Percentiles rank a stretch among this genome's conserved stretches.
Conservation (phyloP, 2,797 vertebrate genomes). For the Acanthis flammea region DNA sequence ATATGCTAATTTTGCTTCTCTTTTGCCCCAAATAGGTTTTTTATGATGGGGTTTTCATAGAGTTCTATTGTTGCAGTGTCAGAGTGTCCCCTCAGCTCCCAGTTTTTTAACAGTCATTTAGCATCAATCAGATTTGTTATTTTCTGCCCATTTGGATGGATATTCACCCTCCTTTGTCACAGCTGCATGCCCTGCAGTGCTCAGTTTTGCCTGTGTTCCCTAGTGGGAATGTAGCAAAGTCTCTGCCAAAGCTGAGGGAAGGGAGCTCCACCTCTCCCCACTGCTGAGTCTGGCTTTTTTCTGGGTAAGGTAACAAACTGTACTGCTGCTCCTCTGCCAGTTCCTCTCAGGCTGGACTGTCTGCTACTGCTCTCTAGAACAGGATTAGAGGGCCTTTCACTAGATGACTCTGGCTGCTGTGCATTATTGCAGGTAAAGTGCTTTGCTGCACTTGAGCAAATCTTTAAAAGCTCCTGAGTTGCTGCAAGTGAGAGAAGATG, state of each 20-base stretch:
- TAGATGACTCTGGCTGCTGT: background rate
- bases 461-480: background rate
- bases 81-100: background rate
- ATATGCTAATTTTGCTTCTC: background rate
- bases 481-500: background rate
- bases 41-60: background rate
- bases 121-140: rapidly evolving
- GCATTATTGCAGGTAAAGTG: background rate
- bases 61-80: background rate
- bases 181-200: background rate
- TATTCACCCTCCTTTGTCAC: background rate
- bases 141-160: background rate
- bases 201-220: background rate
- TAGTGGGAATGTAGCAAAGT: background rate
- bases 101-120: background rate
- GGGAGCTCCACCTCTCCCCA: background rate
- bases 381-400: background rate
- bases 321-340: background rate
- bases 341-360: background rate
- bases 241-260: background rate
- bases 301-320: background rate
- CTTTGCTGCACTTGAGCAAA: background rate
- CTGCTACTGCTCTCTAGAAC: background rate
- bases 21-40: background rate
- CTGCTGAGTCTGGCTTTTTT: conserved; percentile 3